Percentiles rank a stretch among this genome's conserved stretches.
These are phyloP conservation scores for Noctua janthina DNA, from an alignment of 2,888 invertebrate species.

Conservation along the genomic window DNA sequence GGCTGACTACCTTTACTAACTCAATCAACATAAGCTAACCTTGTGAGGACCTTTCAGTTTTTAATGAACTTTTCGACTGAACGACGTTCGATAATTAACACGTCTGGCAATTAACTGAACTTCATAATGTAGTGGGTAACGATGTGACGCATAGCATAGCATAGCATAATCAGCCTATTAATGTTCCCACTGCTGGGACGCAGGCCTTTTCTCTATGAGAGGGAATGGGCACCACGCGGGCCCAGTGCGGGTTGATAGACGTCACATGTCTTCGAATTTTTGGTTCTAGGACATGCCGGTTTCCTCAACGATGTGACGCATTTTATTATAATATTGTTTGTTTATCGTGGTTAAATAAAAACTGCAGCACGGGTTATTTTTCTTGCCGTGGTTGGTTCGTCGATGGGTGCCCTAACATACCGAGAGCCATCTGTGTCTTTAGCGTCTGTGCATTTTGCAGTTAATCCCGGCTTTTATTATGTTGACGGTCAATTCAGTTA, in stretches of 20 bases:
- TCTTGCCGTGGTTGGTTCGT: background rate
- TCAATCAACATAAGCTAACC: slow-evolving; percentile 42
- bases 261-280: too few species aligned
- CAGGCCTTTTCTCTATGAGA: too few species aligned
- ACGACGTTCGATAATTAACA: slow-evolving; percentile 41
- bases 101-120: slow-evolving; percentile 34
- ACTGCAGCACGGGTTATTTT: background rate
- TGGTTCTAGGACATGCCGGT: too few species aligned
- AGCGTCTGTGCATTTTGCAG: background rate
- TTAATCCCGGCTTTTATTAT: background rate
- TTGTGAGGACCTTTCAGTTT: slow-evolving; percentile 26
- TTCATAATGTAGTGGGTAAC: slow-evolving; percentile 2
- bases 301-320: background rate
- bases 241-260: too few species aligned
- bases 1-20: slow-evolving; percentile 15
- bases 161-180: too few species aligned
- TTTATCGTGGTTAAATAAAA: background rate
- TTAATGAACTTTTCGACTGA: slow-evolving; percentile 40
- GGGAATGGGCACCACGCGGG: too few species aligned
- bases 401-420: too few species aligned
- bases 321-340: background rate
- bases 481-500: background rate
- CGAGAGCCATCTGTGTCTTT: background rate
- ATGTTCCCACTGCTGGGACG: too few species aligned
- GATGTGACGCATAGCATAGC: background rate